Conservation (phyloP, 2,113 vertebrate species). For the Pygoscelis adeliae region DNA sequence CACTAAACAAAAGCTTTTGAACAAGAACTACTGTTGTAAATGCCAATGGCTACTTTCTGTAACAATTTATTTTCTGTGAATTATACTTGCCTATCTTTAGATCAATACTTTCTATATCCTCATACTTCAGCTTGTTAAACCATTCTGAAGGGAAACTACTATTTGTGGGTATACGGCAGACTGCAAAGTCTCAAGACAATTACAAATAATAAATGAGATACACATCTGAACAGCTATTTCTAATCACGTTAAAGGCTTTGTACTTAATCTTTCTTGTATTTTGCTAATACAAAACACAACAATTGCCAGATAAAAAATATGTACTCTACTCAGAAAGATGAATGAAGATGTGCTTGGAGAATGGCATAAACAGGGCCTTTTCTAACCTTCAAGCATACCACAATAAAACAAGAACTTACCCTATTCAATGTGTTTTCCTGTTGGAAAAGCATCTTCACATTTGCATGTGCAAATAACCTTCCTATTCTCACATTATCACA, state of each 20-base stretch:
- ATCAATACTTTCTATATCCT: neutral
- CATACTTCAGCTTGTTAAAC: neutral
- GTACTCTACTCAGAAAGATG: neutral
- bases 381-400: neutral
- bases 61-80: neutral
- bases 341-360: neutral
- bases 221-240: neutral
- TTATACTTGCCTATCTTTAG: neutral
- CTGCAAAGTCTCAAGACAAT: neutral
- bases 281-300: neutral
- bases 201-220: neutral
- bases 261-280: neutral
- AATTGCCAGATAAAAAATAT: neutral
- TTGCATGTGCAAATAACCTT: neutral
- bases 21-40: fast-evolving
- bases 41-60: neutral
- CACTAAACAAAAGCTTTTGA: neutral
- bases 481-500: neutral
- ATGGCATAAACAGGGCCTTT: neutral
- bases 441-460: neutral
- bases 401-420: neutral
- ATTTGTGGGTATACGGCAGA: neutral
- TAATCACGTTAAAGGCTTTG: neutral
- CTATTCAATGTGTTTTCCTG: neutral
- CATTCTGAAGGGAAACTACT: neutral